phyloP scores from a whole-genome alignment of 2,113 vertebrate species.

The Holacanthus passer region DNA sequence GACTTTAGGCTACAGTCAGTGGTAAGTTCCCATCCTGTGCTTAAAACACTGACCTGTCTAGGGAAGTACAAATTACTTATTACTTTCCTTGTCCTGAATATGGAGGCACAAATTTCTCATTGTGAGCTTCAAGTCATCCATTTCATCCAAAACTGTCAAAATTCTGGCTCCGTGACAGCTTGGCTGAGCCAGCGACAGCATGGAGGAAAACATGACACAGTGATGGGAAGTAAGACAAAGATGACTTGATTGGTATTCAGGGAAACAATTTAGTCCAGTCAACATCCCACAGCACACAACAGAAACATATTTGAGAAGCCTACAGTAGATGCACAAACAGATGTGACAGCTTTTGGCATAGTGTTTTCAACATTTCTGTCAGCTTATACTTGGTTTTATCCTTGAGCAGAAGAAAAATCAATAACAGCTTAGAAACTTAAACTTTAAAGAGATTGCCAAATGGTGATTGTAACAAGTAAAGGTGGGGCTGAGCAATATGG shows the following conservation, averaged over 20 bases:
- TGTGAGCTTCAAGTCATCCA: not conserved
- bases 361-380: not conserved
- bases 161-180: not conserved
- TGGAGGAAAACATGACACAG: not conserved
- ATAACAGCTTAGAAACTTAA: not conserved
- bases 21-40: not conserved
- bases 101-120: not conserved
- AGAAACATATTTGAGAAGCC: not conserved
- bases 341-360: not conserved
- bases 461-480: not conserved
- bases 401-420: not conserved
- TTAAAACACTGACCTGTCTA: not conserved
- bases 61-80: not conserved
- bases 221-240: constrained; percentile 13
- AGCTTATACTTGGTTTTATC: not conserved
- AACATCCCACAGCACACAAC: not conserved
- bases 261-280: not conserved
- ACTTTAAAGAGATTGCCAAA: not conserved
- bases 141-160: not conserved
- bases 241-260: constrained; percentile 20
- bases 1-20: not conserved
- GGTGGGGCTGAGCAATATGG: too few relatives aligned
- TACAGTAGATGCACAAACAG: not conserved
- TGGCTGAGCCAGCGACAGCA: not conserved
- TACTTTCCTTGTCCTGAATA: not conserved